Base-by-base conservation (phyloP, 1,140 invertebrate species). In the Bombus affinis region DNA sequence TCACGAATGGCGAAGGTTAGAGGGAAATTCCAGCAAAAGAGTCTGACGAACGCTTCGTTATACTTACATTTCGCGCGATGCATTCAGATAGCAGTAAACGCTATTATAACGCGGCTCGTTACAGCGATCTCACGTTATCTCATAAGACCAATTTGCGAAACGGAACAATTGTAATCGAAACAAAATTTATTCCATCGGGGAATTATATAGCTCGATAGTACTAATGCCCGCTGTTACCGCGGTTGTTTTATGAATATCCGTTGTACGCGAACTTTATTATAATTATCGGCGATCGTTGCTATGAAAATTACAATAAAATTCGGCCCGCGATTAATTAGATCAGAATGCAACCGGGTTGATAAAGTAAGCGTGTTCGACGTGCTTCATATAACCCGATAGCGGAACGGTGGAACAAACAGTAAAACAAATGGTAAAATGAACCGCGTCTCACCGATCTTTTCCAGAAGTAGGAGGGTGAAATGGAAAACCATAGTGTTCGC, bases 91-190 rank as follows among this genome's bases (percentile, higher is more conserved):
- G 12, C 4, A 25, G 39, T 32, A 12, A 65, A 53, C 35, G 35
- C 22, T 72, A 47, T 37, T 25, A 35, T 59, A 85, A 72, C 37
- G 6, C 12, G 18, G 22, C 35, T 32, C 76, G 53, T 71, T 84
- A 79, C 71, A 79, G 6, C n/a, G n/a, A 35, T n/a, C 35, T 22
- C 59, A n/a, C n/a, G 78, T 85, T 81, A 84, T 84, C 75, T 84
- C 82, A 71, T 78, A 84, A 84, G 75, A 79, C 75, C 82, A 84
- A 84, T 84, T 84, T 84, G 83, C 66, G 47, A 77, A 79, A 79
- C 75, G 76, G 76, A 72, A 79, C 76, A 84, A 47, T 79, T n/a
- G 37, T 71, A 79, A 79, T 84, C 83, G 83, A 84, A 79, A 84
- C 70, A 68, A 68, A 80, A 79, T 84, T 84, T 79, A 84, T 62